Conservation (phyloP, 2,888 invertebrate genomes). For the Reticulitermes lucifugus region DNA sequence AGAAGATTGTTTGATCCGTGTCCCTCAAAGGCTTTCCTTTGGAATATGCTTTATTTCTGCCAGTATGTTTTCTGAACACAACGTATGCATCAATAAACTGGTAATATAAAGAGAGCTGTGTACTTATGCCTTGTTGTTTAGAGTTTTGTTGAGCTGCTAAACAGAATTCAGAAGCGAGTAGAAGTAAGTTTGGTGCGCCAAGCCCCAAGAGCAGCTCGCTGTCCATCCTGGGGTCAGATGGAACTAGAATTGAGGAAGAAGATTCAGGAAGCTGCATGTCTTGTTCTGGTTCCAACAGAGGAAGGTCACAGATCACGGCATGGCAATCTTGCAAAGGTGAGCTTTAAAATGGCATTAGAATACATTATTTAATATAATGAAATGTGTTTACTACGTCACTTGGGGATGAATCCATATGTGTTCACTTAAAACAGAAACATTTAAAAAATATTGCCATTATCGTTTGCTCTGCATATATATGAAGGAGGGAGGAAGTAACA, state of each 20-base stretch:
- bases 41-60: no score
- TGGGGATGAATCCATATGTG: no score
- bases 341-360: background rate
- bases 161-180: slow-evolving; percentile 73
- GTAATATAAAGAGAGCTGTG: no score
- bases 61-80: no score
- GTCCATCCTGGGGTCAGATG: slow-evolving; percentile 74
- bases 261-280: slow-evolving; percentile 73
- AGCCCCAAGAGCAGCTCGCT: slow-evolving; percentile 73
- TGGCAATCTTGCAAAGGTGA: slow-evolving; percentile 32
- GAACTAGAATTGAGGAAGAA: slow-evolving; percentile 72
- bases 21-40: no score
- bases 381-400: no score
- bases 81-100: no score
- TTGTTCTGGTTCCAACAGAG: slow-evolving; percentile 63
- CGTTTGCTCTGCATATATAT: no score
- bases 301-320: slow-evolving; percentile 41
- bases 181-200: slow-evolving; percentile 80
- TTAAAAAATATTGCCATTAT: no score
- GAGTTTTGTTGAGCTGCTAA: slow-evolving; percentile 70
- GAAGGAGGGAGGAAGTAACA: no score
- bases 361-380: background rate
- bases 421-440: no score
- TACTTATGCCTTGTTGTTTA: slow-evolving; percentile 55
- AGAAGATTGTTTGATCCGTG: no score